Evolutionary conservation across 2,113 vertebrate species (phyloP).

Genomic region (Paramisgurnus dabryanus): DNA sequence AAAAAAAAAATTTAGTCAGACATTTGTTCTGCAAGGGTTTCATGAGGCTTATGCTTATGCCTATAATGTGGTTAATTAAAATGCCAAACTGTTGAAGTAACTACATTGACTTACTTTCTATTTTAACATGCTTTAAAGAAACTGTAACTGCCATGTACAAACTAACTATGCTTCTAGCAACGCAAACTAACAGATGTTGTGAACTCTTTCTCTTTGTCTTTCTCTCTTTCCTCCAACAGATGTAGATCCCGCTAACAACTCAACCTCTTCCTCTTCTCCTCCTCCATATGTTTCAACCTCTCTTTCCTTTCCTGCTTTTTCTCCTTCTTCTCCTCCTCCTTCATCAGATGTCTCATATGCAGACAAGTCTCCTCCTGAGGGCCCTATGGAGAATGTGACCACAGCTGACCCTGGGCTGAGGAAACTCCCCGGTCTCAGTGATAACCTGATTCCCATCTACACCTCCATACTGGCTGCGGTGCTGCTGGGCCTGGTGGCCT

Average conservation of each 20-base stretch:
- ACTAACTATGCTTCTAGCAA: neutral
- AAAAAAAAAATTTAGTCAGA: no score
- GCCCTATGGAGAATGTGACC: conserved; percentile 61
- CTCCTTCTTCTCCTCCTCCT: conserved; percentile 16
- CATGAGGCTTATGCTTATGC: no score
- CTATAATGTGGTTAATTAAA: no score
- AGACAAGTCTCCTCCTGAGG: neutral
- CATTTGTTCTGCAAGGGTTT: no score
- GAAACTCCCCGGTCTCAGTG: conserved; percentile 69
- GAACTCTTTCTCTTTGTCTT: conserved; percentile 31
- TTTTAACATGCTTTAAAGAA: neutral
- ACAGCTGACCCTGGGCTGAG: conserved; percentile 77
- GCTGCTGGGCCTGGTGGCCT: conserved; percentile 90
- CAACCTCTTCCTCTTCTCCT: conserved; percentile 38
- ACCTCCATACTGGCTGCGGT: conserved; percentile 94
- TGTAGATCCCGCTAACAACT: conserved; percentile 7
- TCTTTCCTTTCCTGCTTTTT: conserved; percentile 32
- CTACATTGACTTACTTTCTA: no score
- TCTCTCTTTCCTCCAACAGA: conserved; percentile 48
- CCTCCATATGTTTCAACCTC: neutral
- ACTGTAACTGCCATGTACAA: neutral
- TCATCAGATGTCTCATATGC: conserved; percentile 71
- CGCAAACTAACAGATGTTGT: conserved; percentile 11
- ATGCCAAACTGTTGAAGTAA: no score
- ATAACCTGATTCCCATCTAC: conserved; percentile 95